Percentiles rank a stretch among this genome's conserved stretches.
Evolutionary conservation across 2,113 vertebrate species (phyloP).

Genomic region (Polypterus senegalus): DNA sequence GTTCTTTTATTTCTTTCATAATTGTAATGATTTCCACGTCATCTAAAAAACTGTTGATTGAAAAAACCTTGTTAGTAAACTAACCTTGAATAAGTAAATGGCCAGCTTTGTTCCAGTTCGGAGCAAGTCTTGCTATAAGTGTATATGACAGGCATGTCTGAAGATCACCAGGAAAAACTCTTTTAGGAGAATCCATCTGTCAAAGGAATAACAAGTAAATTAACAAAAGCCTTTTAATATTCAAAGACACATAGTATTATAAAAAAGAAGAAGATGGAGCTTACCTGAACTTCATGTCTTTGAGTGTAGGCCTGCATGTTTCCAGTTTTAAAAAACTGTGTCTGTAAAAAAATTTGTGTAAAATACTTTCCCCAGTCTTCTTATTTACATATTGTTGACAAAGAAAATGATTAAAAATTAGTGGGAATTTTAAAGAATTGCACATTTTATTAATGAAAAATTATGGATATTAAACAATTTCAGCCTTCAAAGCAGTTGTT

Average conservation of each 20-base stretch:
- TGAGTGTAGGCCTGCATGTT: conserved; percentile 54
- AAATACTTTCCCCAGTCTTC: conserved; percentile 11
- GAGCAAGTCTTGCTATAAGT: conserved; percentile 55
- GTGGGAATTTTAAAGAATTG: too few relatives aligned
- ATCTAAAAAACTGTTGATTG: too few relatives aligned
- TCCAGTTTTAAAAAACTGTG: conserved; percentile 57
- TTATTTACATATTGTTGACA: background rate
- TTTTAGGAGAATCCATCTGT: conserved; percentile 50
- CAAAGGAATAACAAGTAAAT: conserved; percentile 8
- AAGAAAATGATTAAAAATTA: background rate
- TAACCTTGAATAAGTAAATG: conserved; percentile 68
- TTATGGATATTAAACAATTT: too few relatives aligned
- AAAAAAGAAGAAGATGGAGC: conserved; percentile 16
- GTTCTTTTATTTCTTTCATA: too few relatives aligned
- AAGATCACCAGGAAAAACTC: conserved; percentile 52
- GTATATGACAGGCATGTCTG: conserved; percentile 73
- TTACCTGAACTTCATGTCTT: conserved; percentile 57
- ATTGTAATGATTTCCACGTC: too few relatives aligned
- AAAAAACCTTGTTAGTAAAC: background rate
- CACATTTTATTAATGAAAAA: too few relatives aligned
- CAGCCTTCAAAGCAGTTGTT: too few relatives aligned
- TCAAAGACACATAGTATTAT: background rate
- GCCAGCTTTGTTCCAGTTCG: conserved; percentile 74
- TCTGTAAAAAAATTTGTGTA: conserved; percentile 31
- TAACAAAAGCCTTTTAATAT: background rate